phyloP scores from a whole-genome alignment of 2,113 vertebrate genomes.

The Lasiurus cinereus region DNA sequence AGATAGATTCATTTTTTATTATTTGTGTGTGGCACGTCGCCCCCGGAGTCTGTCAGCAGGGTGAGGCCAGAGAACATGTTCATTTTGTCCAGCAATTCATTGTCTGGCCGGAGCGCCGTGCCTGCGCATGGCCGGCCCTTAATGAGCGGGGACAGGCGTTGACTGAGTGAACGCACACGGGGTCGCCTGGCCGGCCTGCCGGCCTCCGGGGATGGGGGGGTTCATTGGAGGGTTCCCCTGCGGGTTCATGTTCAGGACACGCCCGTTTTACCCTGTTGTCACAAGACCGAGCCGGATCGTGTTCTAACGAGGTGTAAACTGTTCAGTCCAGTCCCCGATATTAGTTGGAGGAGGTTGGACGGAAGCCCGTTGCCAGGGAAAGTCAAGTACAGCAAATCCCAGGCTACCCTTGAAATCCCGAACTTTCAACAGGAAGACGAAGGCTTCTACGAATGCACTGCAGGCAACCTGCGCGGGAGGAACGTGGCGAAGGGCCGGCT shows the following conservation, averaged over 20 bases:
- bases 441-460: slow-evolving; percentile 91
- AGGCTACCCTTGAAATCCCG: slow-evolving; percentile 93
- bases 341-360: slow-evolving; percentile 93
- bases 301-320: slow-evolving; percentile 82
- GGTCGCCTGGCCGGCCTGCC: no score
- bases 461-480: slow-evolving; percentile 90
- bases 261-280: slow-evolving; percentile 76
- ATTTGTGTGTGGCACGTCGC: neutral
- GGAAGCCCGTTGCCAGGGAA: slow-evolving; percentile 91
- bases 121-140: neutral
- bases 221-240: neutral
- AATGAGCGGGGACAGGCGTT: neutral
- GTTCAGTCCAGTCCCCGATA: slow-evolving; percentile 92
- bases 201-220: neutral
- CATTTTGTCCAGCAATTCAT: neutral
- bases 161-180: neutral
- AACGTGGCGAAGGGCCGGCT: slow-evolving; percentile 92
- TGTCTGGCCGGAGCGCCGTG: neutral
- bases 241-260: slow-evolving; percentile 37
- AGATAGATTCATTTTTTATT: neutral
- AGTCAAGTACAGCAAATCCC: slow-evolving; percentile 89
- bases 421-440: slow-evolving; percentile 93
- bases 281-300: neutral
- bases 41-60: neutral
- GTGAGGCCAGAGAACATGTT: neutral